Base-by-base conservation (phyloP, 2,888 invertebrate genomes). In the Drosophila anomalata region DNA sequence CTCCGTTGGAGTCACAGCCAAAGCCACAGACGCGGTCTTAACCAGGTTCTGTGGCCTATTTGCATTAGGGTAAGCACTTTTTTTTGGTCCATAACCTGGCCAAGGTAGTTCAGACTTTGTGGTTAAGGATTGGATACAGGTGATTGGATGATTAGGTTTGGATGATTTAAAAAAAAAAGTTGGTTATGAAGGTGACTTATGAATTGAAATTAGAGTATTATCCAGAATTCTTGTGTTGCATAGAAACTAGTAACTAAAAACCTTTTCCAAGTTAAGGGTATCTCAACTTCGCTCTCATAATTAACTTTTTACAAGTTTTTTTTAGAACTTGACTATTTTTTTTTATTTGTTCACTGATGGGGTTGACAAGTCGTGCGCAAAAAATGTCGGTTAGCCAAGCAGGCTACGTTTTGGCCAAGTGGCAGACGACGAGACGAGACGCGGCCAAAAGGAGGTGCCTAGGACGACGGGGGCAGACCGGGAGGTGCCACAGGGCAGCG, bases 301-400 rank as follows among this genome's bases (percentile, higher is more conserved):
- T 56, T 48, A 48, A 47, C 56, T 47, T 44, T 26, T n/a, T 48
- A 31, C 31, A 48, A 47, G 68, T 48, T 68, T 62, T 46, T 17
- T 31, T 51, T 39, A 14, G 39, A 14, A 14, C 42, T 14, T 20
- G 22, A 33, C 14, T 36, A 41, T 36, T 52, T 52, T n/a, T 39
- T 24, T 39, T 65, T 60, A 60, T 68, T 67, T 58, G 53, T 36
- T 33, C 63, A 44, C 33, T 61, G 71, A 75, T 73, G 66, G 87
- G 78, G 77, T 77, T 88, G 87, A 79, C 87, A 88, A 88, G 84
- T 77, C 63, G 71, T 69, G 80, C 70, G 69, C 63, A 76, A 87
- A 87, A 87, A 87, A 85, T 85, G 65, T 79, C 70, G 77, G 70
- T 73, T 75, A 75, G 72, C 60, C 73, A 81, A 61, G 61, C 76